Evolutionary conservation across 2,888 invertebrate genomes (phyloP).

Genomic region (Crossocerus cetratus): DNA sequence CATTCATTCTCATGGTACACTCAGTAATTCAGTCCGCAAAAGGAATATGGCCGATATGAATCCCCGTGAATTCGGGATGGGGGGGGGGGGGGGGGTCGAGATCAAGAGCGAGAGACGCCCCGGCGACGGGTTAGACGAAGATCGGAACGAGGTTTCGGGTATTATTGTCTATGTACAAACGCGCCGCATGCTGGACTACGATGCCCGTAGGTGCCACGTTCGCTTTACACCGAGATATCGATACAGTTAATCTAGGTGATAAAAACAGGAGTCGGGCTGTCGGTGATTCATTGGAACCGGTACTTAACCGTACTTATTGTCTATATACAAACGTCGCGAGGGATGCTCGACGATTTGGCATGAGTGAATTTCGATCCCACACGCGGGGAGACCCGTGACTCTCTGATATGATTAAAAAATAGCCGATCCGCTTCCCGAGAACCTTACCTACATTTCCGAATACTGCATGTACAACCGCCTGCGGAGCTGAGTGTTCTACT

Average conservation of each 20-base stretch:
- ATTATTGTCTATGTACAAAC: constrained; percentile 70
- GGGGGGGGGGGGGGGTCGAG: too few relatives aligned
- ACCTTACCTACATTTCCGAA: too few relatives aligned
- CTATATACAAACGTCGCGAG: constrained; percentile 60
- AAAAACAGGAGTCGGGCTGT: constrained; percentile 45
- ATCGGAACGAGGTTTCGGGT: constrained; percentile 35
- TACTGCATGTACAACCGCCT: too few relatives aligned
- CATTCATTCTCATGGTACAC: constrained; percentile 36
- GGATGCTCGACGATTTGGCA: constrained; percentile 45
- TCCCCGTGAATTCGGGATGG: constrained; percentile 32
- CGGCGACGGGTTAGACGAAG: constrained; percentile 25
- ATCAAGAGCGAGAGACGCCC: constrained; percentile 21
- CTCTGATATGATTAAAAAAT: too few relatives aligned
- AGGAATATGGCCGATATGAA: constrained; percentile 12
- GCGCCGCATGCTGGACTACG: constrained; percentile 16
- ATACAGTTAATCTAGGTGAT: constrained; percentile 45
- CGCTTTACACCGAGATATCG: constrained; percentile 35
- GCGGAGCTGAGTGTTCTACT: too few relatives aligned
- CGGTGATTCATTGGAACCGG: constrained; percentile 19
- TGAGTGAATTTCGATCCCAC: background rate
- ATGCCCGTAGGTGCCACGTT: constrained; percentile 11
- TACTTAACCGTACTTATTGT: constrained; percentile 61
- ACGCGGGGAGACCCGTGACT: too few relatives aligned
- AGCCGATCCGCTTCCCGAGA: too few relatives aligned
- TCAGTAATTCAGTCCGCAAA: constrained; percentile 19